Conservation (phyloP, 64 coral and sea anemone species). For the Porites australiensis region DNA sequence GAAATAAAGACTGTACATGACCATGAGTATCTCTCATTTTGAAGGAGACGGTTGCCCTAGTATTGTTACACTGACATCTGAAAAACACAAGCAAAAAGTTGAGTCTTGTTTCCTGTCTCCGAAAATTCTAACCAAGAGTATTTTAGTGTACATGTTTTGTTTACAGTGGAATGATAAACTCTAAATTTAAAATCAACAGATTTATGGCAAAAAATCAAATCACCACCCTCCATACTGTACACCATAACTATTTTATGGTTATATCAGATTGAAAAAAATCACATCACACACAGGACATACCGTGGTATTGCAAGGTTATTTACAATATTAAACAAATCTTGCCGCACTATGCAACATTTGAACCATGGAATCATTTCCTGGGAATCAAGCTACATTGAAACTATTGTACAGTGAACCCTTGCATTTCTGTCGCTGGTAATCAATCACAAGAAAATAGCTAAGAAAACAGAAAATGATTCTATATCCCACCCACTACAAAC, state of each 20-base stretch:
- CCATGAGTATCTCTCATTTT: neutral
- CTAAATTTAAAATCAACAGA: neutral
- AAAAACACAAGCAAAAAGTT: neutral
- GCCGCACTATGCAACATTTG: neutral
- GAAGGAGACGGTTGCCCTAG: neutral
- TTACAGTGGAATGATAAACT: neutral
- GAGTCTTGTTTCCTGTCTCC: neutral
- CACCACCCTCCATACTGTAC: neutral
- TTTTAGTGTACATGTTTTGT: neutral
- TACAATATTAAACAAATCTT: neutral
- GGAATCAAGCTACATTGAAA: neutral
- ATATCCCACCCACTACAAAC: neutral
- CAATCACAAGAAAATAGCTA: neutral
- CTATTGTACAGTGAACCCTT: neutral
- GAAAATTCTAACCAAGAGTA: neutral
- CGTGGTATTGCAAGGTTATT: neutral
- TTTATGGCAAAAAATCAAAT: neutral
- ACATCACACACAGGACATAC: neutral
- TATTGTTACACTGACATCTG: neutral
- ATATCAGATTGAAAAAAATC: neutral
- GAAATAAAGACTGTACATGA: neutral
- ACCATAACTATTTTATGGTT: neutral
- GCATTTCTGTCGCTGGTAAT: neutral
- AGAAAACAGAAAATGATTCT: neutral
- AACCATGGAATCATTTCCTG: too few relatives aligned